A percentile compares a stretch with the other conserved stretches of the same genome.
phyloP scores from a whole-genome alignment of 2,888 invertebrate species.

The Phengaris alcon region DNA sequence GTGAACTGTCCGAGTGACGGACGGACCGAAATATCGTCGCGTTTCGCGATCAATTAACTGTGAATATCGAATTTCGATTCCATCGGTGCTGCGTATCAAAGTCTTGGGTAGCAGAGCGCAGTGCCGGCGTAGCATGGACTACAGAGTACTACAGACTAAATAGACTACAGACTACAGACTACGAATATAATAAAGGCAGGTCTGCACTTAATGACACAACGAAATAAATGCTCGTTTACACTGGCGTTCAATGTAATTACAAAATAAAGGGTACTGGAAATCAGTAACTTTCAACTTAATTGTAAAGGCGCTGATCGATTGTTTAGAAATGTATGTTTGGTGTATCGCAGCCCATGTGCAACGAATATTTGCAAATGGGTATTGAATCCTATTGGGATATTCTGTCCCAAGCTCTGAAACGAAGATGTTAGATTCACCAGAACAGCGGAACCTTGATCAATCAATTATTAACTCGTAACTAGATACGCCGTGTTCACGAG shows the following conservation, averaged over 20 bases:
- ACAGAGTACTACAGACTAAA: no score
- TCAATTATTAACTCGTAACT: conserved; percentile 7
- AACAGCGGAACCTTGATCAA: not conserved
- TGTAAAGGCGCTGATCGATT: no score
- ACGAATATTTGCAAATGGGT: no score
- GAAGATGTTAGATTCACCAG: not conserved
- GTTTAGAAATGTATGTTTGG: no score
- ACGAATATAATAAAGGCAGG: not conserved
- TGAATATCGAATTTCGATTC: conserved; percentile 78
- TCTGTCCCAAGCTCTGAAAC: not conserved
- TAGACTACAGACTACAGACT: not conserved
- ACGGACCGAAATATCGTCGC: conserved; percentile 77
- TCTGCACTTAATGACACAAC: not conserved
- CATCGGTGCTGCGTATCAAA: conserved; percentile 77
- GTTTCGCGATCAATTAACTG: conserved; percentile 77
- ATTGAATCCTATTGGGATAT: no score
- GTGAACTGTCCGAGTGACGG: conserved; percentile 77
- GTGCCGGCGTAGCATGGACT: conserved; percentile 47
- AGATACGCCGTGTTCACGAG: not conserved
- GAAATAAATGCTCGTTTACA: not conserved
- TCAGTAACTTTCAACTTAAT: no score
- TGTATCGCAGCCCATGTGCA: no score
- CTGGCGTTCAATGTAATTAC: not conserved
- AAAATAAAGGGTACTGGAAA: no score
- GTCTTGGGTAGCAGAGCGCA: conserved; percentile 63